Evolutionary conservation across 2,888 invertebrate species (phyloP).

Genomic region (Mythimna loreyi): DNA sequence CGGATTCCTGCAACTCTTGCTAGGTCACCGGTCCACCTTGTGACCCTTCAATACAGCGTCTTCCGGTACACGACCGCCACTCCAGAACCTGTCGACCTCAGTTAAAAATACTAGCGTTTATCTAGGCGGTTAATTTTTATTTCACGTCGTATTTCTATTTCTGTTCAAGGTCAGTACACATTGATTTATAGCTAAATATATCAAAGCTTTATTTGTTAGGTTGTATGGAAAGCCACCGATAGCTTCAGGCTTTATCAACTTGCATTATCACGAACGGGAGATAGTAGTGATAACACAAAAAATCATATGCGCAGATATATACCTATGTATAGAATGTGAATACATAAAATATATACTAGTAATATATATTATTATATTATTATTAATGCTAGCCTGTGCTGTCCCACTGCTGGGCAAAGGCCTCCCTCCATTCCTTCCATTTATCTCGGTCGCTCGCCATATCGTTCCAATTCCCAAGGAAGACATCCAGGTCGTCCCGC

Average conservation of each 20-base stretch:
- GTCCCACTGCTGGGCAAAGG: too few relatives aligned
- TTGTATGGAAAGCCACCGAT: constrained; percentile 32
- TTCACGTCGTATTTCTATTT: constrained; percentile 27
- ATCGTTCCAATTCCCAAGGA: too few relatives aligned
- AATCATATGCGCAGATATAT: constrained; percentile 28
- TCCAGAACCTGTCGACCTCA: too few relatives aligned
- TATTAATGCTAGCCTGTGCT: too few relatives aligned
- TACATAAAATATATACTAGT: not conserved
- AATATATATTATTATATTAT: not conserved
- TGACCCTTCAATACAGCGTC: too few relatives aligned
- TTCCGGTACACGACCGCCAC: too few relatives aligned
- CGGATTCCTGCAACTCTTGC: too few relatives aligned
- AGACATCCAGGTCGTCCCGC: too few relatives aligned
- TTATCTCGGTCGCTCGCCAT: too few relatives aligned
- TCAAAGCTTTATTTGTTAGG: constrained; percentile 30
- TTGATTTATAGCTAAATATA: constrained; percentile 38
- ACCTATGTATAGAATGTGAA: not conserved
- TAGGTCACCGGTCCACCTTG: too few relatives aligned
- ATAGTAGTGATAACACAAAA: constrained; percentile 56
- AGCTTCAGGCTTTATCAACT: constrained; percentile 50
- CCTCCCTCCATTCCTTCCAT: too few relatives aligned
- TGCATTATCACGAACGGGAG: constrained; percentile 48
- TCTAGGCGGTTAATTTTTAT: not conserved
- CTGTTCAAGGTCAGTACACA: constrained; percentile 8
- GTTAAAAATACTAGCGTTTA: constrained; percentile 5